Percentiles rank a stretch among this genome's conserved stretches.
Evolutionary conservation across 2,888 invertebrate genomes (phyloP).

Genomic region (Neoitamus cyanurus): DNA sequence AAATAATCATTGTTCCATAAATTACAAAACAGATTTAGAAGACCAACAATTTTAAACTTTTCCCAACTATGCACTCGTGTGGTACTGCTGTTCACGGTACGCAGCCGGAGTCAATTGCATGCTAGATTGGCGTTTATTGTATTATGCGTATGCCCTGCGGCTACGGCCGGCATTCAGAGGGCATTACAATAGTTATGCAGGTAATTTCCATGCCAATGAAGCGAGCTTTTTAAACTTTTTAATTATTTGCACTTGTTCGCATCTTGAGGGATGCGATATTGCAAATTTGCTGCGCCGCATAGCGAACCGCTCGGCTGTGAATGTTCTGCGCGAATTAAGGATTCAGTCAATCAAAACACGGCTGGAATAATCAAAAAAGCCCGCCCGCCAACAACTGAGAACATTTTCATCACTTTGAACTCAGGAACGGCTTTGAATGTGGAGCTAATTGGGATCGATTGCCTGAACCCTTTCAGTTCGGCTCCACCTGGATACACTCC

Average conservation of each 20-base stretch:
- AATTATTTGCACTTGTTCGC: slow-evolving; percentile 15
- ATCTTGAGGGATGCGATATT: slow-evolving; percentile 27
- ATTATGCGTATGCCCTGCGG: slow-evolving; percentile 24
- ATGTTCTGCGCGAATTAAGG: background rate
- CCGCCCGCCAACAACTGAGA: background rate
- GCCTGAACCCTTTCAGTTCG: background rate
- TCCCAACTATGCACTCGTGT: slow-evolving; percentile 44
- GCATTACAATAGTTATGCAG: slow-evolving; percentile 36
- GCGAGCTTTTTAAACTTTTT: slow-evolving; percentile 37
- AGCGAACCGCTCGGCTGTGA: background rate
- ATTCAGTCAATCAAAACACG: background rate
- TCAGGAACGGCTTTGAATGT: background rate
- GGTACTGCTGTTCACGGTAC: slow-evolving; percentile 13
- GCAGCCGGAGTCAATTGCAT: slow-evolving; percentile 34
- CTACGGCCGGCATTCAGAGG: background rate
- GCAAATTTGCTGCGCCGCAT: slow-evolving; percentile 4
- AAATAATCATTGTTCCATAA: slow-evolving; percentile 47
- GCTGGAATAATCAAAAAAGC: background rate
- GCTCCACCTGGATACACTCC: background rate
- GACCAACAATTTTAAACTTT: slow-evolving; percentile 51
- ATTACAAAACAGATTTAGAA: slow-evolving; percentile 49
- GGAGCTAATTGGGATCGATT: background rate
- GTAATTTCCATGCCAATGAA: slow-evolving; percentile 31
- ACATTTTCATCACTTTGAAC: background rate
- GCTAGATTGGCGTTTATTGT: slow-evolving; percentile 33